Evolutionary conservation across 2,888 invertebrate species (phyloP).

Genomic region (Podotricha telesiphe): DNA sequence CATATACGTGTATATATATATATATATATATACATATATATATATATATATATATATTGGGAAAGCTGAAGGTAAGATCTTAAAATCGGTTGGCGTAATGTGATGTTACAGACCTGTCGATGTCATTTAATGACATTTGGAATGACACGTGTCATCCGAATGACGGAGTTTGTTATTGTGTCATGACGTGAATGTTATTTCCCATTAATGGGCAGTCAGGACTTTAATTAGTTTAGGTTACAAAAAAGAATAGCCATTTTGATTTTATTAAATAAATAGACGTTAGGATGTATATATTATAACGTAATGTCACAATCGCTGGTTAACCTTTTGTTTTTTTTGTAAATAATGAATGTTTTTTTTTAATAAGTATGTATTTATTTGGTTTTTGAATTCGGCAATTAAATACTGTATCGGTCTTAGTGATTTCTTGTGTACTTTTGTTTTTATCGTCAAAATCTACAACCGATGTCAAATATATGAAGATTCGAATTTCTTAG

Average conservation of each 20-base stretch:
- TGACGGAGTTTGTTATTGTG: conserved; percentile 8
- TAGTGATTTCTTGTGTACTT: background rate
- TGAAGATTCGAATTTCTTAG: conserved; percentile 25
- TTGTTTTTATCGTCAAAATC: conserved; percentile 9
- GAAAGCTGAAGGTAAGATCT: background rate
- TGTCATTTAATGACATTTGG: conserved; percentile 18
- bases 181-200: conserved; percentile 10
- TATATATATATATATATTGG: background rate
- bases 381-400: background rate
- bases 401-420: background rate
- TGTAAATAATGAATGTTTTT: conserved; percentile 7
- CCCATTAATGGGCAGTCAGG: conserved; percentile 16
- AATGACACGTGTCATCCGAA: background rate
- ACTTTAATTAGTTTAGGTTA: conserved; percentile 15
- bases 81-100: background rate
- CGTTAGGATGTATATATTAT: background rate
- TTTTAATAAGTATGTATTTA: background rate
- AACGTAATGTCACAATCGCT: background rate
- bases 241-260: background rate
- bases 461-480: conserved; percentile 26
- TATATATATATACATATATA: too few species aligned
- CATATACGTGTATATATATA: too few species aligned
- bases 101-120: background rate
- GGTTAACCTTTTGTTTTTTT: background rate
- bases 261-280: conserved; percentile 9